A percentile compares a stretch with the other conserved stretches of the same genome.
Conservation (phyloP, 2,888 invertebrate genomes). For the Ariolimax columbianus region DNA sequence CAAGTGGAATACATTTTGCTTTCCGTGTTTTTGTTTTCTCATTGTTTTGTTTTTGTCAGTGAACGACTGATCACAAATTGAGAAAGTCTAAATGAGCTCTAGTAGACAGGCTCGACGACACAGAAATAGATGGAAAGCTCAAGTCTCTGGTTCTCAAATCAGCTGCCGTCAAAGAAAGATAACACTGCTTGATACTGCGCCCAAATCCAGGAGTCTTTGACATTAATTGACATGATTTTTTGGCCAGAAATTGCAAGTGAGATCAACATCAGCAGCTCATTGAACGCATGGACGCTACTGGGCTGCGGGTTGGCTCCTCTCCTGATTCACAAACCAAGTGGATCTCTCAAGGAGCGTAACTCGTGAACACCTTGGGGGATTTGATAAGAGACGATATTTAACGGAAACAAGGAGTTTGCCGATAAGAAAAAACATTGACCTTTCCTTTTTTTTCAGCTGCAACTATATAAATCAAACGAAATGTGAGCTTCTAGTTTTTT, state of each 20-base stretch:
- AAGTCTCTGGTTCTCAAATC: slow-evolving; percentile 23
- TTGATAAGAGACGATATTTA: slow-evolving; percentile 14
- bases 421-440: background rate
- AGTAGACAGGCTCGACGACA: background rate
- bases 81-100: background rate
- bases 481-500: slow-evolving; percentile 20
- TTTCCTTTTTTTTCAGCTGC: slow-evolving; percentile 33
- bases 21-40: background rate
- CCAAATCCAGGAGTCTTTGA: slow-evolving; percentile 19
- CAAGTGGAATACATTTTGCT: background rate
- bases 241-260: slow-evolving; percentile 23
- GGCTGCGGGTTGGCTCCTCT: slow-evolving; percentile 4
- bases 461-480: slow-evolving; percentile 36
- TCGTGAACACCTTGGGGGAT: slow-evolving; percentile 7
- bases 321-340: slow-evolving; percentile 25
- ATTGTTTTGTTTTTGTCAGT: background rate
- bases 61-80: background rate
- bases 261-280: slow-evolving; percentile 34
- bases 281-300: slow-evolving; percentile 19
- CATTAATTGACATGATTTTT: slow-evolving; percentile 35
- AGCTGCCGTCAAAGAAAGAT: slow-evolving; percentile 13
- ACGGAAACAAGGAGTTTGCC: background rate
- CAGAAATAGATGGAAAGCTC: background rate
- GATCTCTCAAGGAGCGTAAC: background rate
- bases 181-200: slow-evolving; percentile 25